These are phyloP conservation scores for Bovichtus variegatus DNA, from an alignment of 2,797 vertebrate species.

Conservation along the genomic window DNA sequence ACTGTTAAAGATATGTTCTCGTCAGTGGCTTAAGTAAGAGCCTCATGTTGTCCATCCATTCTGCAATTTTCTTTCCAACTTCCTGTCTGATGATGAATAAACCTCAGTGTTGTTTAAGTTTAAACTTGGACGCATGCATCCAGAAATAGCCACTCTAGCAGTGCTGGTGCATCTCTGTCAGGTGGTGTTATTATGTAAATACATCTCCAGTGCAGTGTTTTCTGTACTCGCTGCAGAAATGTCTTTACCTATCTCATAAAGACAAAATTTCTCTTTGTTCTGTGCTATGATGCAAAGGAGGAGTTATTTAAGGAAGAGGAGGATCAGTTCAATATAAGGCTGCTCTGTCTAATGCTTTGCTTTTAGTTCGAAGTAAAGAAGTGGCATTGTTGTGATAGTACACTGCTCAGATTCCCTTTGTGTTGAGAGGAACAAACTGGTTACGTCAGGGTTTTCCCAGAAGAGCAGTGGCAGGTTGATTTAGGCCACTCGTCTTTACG, in stretches of 20 bases:
- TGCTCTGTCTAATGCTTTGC: conserved; percentile 9
- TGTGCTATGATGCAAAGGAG: conserved; percentile 14
- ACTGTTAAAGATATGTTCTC: not conserved
- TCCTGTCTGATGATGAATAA: conserved; percentile 54
- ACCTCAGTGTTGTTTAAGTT: conserved; percentile 48
- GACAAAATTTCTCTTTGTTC: conserved; percentile 21
- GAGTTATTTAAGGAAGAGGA: conserved; percentile 3
- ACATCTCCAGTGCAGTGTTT: conserved; percentile 44
- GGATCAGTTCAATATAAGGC: not conserved
- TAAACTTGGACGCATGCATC: conserved; percentile 44
- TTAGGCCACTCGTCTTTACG: conserved; percentile 28
- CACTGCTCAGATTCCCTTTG: conserved; percentile 27
- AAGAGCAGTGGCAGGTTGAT: conserved; percentile 32
- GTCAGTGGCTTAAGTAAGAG: not conserved
- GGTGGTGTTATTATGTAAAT: conserved; percentile 69
- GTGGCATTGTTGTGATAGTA: conserved; percentile 7
- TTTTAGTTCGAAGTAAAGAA: conserved; percentile 2
- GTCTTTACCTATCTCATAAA: conserved; percentile 15
- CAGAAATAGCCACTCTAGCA: conserved; percentile 63
- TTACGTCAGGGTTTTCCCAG: conserved; percentile 59
- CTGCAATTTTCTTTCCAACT: conserved; percentile 43
- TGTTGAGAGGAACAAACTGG: conserved; percentile 46
- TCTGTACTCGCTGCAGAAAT: conserved; percentile 40
- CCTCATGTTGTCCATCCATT: conserved; percentile 38
- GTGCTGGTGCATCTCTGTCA: conserved; percentile 56